Base-by-base conservation (phyloP, 2,797 vertebrate genomes). In the Gallinago solitaria region DNA sequence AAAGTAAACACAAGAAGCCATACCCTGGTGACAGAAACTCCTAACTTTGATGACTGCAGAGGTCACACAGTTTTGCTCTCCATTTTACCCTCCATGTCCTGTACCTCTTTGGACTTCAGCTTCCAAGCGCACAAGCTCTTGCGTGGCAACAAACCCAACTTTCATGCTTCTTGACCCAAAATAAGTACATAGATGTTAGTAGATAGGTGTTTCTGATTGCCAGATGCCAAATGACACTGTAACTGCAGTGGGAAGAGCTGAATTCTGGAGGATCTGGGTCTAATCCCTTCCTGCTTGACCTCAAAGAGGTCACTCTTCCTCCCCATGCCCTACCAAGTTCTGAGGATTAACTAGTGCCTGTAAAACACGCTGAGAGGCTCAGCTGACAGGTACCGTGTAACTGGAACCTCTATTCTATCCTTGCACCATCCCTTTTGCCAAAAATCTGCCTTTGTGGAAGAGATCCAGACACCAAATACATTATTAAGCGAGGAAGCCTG, bases 401-500 rank as follows among this genome's bases (percentile, higher is more conserved):
- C 79, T 63, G 76, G 87, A 85, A 28, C 27, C 89, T 75, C 92
- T 43, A 6, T 78, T 93, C 19, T 41, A 83, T 92, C 95, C 63
- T 59, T 48, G 61, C 85, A 61, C 33, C 69, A 23, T 3, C 50
- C 82, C 76, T 61, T 11, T 45, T 83, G 96, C 94, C 94, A 90
- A 76, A 89, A 94, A 95, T 6, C 78, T 92, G 89, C 95, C 92
- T 93, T 43, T 48, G 83, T 53, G 37, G 96, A 93, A 35, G 60
- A 95, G 80, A 96, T 75, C 92, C 92, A 94, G 92, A 83, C 90
- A 74, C 92, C 21, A 53, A 83, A 39, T 1, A 3, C 6, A 14
- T 87, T 87, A 78, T 90, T 75, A 95, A 97, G 73, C 64, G 89
- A 87, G 65, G 47, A 56, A 43, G 68, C 54, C 94, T 96, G 92